phyloP scores from a whole-genome alignment of 2,888 invertebrate species.

The Spodoptera littoralis region DNA sequence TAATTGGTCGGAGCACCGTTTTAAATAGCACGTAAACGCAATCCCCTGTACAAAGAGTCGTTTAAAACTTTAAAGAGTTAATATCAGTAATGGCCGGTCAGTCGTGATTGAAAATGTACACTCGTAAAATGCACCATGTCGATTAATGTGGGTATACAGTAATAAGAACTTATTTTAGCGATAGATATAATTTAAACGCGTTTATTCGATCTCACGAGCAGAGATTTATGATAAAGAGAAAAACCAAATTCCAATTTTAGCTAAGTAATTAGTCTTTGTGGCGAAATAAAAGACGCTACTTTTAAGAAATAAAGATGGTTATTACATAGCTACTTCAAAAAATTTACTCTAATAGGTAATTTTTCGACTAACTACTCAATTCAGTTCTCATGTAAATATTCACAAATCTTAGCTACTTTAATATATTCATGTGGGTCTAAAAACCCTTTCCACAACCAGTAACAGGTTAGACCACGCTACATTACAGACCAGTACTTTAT shows the following conservation, averaged over 20 bases:
- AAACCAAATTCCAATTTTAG: too few relatives aligned
- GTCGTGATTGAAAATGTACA: conserved; percentile 29
- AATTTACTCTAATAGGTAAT: too few relatives aligned
- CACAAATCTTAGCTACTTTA: not conserved
- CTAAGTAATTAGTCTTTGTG: too few relatives aligned
- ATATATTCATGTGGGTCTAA: conserved; percentile 5
- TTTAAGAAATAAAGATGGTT: too few relatives aligned
- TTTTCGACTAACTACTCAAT: too few relatives aligned
- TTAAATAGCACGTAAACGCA: conserved; percentile 29
- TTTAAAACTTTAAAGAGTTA: conserved; percentile 36
- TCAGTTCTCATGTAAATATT: too few relatives aligned
- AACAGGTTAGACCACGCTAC: conserved; percentile 16
- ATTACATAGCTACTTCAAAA: too few relatives aligned
- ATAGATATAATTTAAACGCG: too few relatives aligned
- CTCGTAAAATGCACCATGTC: conserved; percentile 17
- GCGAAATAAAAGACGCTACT: too few relatives aligned
- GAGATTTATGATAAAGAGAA: too few relatives aligned
- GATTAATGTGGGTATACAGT: conserved; percentile 3
- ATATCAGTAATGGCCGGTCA: conserved; percentile 30
- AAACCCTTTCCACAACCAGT: conserved; percentile 4
- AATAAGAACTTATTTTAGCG: not conserved
- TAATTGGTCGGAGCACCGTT: conserved; percentile 12
- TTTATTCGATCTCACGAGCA: too few relatives aligned
- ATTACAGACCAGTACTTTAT: not conserved
- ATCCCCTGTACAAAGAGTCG: conserved; percentile 14